These are phyloP conservation scores for Drosophila guanche DNA, from an alignment of 1,140 invertebrate species.

Conservation along the genomic window DNA sequence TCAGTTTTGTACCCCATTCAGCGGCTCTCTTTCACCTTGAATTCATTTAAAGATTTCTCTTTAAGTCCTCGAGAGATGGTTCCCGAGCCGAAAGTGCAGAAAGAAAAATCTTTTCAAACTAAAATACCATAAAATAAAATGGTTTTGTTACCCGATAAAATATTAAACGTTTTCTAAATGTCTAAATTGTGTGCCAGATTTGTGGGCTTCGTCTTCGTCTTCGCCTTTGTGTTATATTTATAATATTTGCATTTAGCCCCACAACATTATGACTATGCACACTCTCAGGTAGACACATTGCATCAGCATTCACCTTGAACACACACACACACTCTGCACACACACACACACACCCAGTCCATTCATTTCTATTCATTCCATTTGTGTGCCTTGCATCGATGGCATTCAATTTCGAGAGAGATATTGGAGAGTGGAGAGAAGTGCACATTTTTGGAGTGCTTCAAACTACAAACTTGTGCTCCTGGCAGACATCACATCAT, in stretches of 20 bases:
- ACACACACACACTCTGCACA: not conserved
- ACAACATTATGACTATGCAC: no score
- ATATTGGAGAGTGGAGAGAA: not conserved
- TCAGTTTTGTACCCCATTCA: not conserved
- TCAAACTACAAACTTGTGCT: constrained; percentile 32
- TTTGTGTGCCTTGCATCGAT: constrained; percentile 21
- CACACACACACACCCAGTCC: not conserved
- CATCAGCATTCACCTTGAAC: not conserved
- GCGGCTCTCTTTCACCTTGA: constrained; percentile 35
- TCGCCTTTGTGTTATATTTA: not conserved
- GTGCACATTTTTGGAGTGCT: constrained; percentile 7
- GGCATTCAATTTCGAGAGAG: constrained; percentile 12
- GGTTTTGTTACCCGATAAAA: no score
- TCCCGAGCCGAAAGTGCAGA: no score
- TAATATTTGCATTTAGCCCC: no score
- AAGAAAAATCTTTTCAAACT: no score
- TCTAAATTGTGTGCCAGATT: no score
- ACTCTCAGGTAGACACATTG: no score
- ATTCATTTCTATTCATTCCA: constrained; percentile 20
- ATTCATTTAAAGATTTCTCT: constrained; percentile 2
- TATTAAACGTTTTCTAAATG: no score
- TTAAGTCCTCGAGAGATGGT: no score
- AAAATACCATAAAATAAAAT: no score
- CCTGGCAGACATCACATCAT: constrained; percentile 40
- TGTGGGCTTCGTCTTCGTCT: not conserved